Percentiles rank a stretch among this genome's conserved stretches.
Evolutionary conservation across 1,140 invertebrate species (phyloP).

Genomic region (Nylanderia fulva): DNA sequence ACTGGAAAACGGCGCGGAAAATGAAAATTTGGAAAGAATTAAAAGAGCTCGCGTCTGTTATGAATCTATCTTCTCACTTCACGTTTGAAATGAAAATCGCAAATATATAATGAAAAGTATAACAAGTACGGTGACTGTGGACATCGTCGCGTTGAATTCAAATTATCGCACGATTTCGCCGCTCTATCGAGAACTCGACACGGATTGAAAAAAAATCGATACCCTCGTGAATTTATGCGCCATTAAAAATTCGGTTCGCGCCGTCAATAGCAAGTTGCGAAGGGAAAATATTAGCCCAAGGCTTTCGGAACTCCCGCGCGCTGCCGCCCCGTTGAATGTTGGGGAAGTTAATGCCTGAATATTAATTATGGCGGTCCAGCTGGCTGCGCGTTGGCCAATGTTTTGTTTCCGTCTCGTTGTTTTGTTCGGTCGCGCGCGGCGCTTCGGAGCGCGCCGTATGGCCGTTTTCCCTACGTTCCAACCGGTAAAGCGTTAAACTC

Average conservation of each 20-base stretch:
- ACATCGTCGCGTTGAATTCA: background rate
- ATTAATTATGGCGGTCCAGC: conserved; percentile 79
- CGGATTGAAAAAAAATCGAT: conserved; percentile 14
- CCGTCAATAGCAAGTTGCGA: conserved; percentile 54
- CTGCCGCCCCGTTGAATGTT: conserved; percentile 38
- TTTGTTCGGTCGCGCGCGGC: conserved; percentile 63
- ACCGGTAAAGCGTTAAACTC: conserved; percentile 59
- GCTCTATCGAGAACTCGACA: background rate
- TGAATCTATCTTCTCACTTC: background rate
- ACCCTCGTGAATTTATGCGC: background rate
- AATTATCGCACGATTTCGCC: background rate
- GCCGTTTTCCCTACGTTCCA: conserved; percentile 39
- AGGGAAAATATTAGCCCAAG: conserved; percentile 59
- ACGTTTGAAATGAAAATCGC: background rate
- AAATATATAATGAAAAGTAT: background rate
- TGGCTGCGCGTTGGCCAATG: conserved; percentile 68
- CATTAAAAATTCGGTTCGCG: conserved; percentile 50
- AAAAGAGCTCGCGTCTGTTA: background rate
- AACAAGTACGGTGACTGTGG: background rate
- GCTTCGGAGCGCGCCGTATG: conserved; percentile 42
- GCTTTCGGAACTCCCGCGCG: conserved; percentile 40
- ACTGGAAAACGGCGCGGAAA: conserved; percentile 37
- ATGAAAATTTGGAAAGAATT: background rate
- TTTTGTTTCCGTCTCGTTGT: conserved; percentile 76
- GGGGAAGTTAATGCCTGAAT: conserved; percentile 77